Base-by-base conservation (phyloP, 2,888 invertebrate genomes). In the Hipparchia sbordonii region DNA sequence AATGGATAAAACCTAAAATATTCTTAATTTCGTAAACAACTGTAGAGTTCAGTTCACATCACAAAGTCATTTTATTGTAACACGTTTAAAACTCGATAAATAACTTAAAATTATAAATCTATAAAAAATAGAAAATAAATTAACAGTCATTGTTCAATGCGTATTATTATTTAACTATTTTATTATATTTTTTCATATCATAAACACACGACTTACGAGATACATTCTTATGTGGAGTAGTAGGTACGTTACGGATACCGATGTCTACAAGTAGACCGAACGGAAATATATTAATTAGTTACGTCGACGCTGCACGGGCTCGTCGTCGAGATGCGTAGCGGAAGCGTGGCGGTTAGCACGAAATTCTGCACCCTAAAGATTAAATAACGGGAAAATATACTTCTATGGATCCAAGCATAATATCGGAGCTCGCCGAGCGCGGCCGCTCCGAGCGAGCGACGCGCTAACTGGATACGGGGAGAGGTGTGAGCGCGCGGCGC, bases 141-240 rank as follows among this genome's bases (percentile, higher is more conserved):
- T 90, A 93, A 91, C 91, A 92, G 89, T 92, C 90, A 89, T 91
- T 86, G 90, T 92, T 90, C 91, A 90, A 91, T 89, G 90, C 87
- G 84, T 85, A 87, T 84, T 87, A 87, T 89, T 90, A 90, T 85
- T 84, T 83, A 85, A 86, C 86, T 88, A 89, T 88, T 88, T 85
- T 79, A 86, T 87, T 87, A 87, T 84, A 84, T 85, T 86, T 52
- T 84, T 88, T 85, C 13, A 82, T 63, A 86, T 86, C 60, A 86
- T 86, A 87, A 89, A 88, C 87, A 91, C 90, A 89, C 90, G 86
- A 86, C 89, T 90, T 92, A 90, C 79, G 78, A 86, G 81, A 85
- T 86, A 91, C 59, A 57, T 67, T 83, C 88, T 91, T 91, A 92
- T 82, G 88, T 91, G 93, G 92, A 93, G 92, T 92, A 92, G 51